phyloP scores from a whole-genome alignment of 2,113 vertebrate species.

The Indicator maculatus region DNA sequence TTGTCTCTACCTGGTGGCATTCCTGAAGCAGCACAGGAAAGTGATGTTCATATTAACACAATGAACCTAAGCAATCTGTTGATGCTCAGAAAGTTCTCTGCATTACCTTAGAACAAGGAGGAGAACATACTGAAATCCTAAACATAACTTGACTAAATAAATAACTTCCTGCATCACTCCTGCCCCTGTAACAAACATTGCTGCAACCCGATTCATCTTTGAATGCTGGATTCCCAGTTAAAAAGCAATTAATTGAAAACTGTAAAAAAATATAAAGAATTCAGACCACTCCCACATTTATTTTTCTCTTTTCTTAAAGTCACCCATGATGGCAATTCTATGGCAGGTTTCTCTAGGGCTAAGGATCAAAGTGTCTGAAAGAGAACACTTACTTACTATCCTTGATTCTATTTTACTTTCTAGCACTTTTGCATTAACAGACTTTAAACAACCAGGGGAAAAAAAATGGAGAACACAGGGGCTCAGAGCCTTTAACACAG shows the following conservation, averaged over 20 bases:
- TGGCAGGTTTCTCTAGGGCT: background rate
- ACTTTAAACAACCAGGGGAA: background rate
- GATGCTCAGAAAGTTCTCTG: background rate
- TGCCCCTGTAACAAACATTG: accelerated
- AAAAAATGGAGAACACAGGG: background rate
- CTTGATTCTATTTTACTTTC: background rate
- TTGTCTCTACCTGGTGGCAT: background rate
- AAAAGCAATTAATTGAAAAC: background rate
- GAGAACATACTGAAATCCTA: background rate
- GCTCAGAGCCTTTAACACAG: background rate
- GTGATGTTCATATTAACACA: background rate
- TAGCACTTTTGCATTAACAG: background rate
- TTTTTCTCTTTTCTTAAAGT: background rate
- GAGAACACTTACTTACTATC: background rate
- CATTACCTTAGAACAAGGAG: background rate
- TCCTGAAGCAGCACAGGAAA: background rate
- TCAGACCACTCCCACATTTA: background rate
- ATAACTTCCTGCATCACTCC: background rate
- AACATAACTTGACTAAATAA: accelerated
- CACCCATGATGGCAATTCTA: background rate
- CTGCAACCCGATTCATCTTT: background rate
- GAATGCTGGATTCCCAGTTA: background rate
- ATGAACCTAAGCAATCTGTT: accelerated
- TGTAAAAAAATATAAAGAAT: background rate
- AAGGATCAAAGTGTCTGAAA: background rate